Evolutionary conservation across 1,140 invertebrate species (phyloP), one percentile per base, ranked within the genome.

Genomic region (Cydia pomonella): DNA sequence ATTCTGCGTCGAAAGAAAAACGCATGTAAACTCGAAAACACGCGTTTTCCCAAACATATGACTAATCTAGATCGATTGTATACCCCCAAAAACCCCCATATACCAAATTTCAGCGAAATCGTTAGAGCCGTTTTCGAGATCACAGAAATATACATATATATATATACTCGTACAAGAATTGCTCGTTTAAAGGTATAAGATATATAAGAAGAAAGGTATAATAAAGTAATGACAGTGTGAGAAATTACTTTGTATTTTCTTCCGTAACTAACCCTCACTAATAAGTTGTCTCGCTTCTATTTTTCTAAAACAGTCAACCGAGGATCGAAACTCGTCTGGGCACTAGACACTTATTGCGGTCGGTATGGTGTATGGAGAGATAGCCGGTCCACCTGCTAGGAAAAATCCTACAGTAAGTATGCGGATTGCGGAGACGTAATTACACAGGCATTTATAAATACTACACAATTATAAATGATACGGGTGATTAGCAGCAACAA

Each of bases 261-360:
- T 59, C 53, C 53, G 53, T 21, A 59, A 59, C 53, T 10, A 23
- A 53, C n/a, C n/a, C 50, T 53, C 50, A 59, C 53, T 23, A 12
- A n/a, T 59, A 44, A 23, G 53, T 53, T 53, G n/a, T 59, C 53
- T 23, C 18, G 53, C 21, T 59, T 23, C 53, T 23, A n/a, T 23
- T 59, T 59, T 59, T 59, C 53, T 59, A 59, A 53, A 59, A 59
- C 53, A 23, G 53, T 59, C 53, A 23, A 16, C 50, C 3, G 9
- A 59, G 53, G 53, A 59, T 59, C 64, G n/a, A 69, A 69, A 69
- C 64, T 69, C n/a, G 64, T 69, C 64, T 23, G 29, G 64, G n/a
- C 29, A 18, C 29, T 33, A 25, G 25, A 21, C 64, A 69, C 29
- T 38, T 69, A 69, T 41, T 41, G 64, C 64, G 18, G 64, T 69